These are phyloP conservation scores for Mesopsocus fuscifrons DNA, from an alignment of 2,888 invertebrate species.

Conservation along the genomic window DNA sequence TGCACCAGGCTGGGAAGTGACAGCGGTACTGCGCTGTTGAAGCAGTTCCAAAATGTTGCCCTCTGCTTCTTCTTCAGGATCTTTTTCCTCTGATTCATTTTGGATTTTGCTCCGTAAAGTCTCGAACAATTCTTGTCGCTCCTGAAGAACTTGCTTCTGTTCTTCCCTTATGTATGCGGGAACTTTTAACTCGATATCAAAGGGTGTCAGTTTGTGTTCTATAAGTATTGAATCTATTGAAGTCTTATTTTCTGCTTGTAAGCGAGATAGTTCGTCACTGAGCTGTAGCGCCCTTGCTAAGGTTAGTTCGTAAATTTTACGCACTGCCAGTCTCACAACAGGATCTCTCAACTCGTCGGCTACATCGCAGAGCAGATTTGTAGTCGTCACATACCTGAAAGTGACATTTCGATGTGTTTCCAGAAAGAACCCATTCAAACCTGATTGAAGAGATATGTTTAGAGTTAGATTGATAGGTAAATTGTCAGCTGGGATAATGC, in stretches of 20 bases:
- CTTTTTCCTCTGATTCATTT: background rate
- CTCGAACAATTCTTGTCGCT: conserved; percentile 7
- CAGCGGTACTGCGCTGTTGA: background rate
- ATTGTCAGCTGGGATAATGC: too few species aligned
- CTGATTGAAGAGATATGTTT: too few species aligned
- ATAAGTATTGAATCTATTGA: conserved; percentile 29
- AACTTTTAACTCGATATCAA: conserved; percentile 18
- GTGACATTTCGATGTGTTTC: too few species aligned
- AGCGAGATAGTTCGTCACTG: background rate
- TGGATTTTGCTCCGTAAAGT: background rate
- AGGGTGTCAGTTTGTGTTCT: conserved; percentile 26
- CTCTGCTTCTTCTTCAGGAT: background rate
- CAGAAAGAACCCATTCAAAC: too few species aligned
- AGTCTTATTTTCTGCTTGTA: conserved; percentile 18
- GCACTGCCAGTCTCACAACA: background rate
- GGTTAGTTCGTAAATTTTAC: background rate
- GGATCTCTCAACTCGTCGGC: background rate
- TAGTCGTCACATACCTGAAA: background rate
- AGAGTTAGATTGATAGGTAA: too few species aligned
- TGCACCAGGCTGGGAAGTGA: background rate
- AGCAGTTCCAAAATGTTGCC: background rate
- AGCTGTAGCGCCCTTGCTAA: background rate
- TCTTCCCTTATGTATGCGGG: conserved; percentile 25
- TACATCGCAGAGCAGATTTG: background rate
- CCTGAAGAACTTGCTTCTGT: conserved; percentile 15